These are phyloP conservation scores for Macroglossus sobrinus DNA, from an alignment of 2,113 vertebrate species.

Conservation along the genomic window DNA sequence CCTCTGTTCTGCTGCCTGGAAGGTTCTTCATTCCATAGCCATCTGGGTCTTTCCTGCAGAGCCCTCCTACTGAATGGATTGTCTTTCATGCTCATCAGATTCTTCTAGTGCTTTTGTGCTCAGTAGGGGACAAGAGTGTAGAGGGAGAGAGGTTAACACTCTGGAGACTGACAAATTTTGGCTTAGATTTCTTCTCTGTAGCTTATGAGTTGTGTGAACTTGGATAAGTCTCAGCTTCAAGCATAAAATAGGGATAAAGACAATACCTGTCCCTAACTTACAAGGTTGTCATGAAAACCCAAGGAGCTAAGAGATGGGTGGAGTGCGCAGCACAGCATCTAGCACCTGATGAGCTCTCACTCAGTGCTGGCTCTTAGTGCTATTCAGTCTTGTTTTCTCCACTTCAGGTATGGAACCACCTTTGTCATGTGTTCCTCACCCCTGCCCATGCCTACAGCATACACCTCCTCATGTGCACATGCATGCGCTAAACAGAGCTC, in stretches of 20 bases:
- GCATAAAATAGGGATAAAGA: neutral
- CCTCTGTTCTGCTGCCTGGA: neutral
- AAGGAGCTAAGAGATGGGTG: neutral
- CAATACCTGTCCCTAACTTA: neutral
- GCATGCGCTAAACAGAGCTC: neutral
- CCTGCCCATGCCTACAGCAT: neutral
- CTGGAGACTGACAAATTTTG: neutral
- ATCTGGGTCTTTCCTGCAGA: neutral
- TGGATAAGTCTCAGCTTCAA: neutral
- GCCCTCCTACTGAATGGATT: neutral
- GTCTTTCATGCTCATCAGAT: neutral
- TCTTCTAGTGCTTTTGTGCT: constrained; percentile 5
- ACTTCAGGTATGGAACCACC: neutral
- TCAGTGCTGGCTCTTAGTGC: neutral
- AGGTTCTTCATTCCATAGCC: neutral
- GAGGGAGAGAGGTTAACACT: neutral
- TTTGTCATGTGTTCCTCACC: neutral
- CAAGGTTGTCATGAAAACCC: neutral
- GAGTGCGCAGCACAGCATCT: neutral
- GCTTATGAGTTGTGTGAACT: neutral
- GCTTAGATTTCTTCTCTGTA: neutral
- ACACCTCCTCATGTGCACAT: neutral
- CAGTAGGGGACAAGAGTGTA: neutral
- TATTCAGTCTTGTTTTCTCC: neutral
- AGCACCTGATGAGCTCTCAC: neutral